phyloP scores from a whole-genome alignment of 2,113 vertebrate genomes.

The Cynopterus brachyotis region DNA sequence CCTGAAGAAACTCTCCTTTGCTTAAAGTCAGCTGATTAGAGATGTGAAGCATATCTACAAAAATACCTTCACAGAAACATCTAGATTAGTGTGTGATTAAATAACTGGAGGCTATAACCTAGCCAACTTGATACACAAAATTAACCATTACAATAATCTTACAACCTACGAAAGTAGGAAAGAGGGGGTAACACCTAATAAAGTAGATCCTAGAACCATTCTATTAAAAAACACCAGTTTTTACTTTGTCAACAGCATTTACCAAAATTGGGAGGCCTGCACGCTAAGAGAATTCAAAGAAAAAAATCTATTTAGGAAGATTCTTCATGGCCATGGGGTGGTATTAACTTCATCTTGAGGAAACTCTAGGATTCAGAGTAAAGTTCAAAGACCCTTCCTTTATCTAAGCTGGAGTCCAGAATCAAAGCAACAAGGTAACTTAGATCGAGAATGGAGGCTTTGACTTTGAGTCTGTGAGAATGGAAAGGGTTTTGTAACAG shows the following conservation, averaged over 20 bases:
- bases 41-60: not conserved
- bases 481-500: not conserved
- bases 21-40: not conserved
- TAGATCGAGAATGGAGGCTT: not conserved
- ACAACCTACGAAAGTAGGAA: not conserved
- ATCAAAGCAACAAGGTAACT: not conserved
- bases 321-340: not conserved
- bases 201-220: not conserved
- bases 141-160: not conserved
- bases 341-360: not conserved
- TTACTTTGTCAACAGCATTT: not conserved
- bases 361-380: not conserved
- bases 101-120: not conserved
- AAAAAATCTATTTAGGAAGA: not conserved
- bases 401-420: not conserved
- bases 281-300: not conserved
- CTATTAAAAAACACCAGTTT: not conserved
- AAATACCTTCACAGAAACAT: not conserved
- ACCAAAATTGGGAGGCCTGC: not conserved
- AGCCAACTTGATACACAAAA: not conserved
- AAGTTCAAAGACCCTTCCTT: not conserved
- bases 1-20: not conserved
- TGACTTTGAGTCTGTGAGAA: not conserved
- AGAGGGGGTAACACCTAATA: not conserved
- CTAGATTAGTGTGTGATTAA: not conserved